A percentile compares a stretch with the other conserved stretches of the same genome.
These are phyloP conservation scores for Heliconius himera DNA, from an alignment of 1,140 invertebrate species.

Conservation along the genomic window DNA sequence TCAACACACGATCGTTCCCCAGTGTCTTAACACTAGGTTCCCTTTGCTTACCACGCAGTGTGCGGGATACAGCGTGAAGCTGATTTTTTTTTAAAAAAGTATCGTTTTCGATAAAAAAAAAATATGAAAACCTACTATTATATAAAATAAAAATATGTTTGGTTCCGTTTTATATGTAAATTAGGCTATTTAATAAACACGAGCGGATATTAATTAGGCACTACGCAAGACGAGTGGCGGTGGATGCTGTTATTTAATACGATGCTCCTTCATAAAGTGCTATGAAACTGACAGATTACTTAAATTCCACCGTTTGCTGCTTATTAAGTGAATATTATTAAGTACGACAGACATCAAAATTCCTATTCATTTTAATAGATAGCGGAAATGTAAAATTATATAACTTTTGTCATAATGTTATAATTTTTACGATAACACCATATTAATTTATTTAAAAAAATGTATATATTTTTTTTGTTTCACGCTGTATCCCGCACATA, in stretches of 20 bases:
- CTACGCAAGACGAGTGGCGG: constrained; percentile 39
- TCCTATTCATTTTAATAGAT: background rate
- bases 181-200: constrained; percentile 34
- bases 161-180: constrained; percentile 1
- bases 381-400: background rate
- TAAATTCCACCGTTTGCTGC: constrained; percentile 51
- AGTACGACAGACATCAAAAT: background rate
- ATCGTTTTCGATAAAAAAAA: too few relatives aligned
- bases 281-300: constrained; percentile 60
- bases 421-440: too few relatives aligned
- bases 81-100: too few relatives aligned
- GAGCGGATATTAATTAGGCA: constrained; percentile 43
- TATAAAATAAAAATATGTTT: background rate
- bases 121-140: too few relatives aligned
- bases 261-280: constrained; percentile 46
- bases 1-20: too few relatives aligned
- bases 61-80: too few relatives aligned
- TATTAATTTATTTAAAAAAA: too few relatives aligned
- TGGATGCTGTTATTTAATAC: constrained; percentile 47
- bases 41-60: too few relatives aligned
- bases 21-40: too few relatives aligned
- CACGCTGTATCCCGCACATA: too few relatives aligned
- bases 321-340: constrained; percentile 46
- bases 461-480: too few relatives aligned
- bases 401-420: background rate